A percentile compares a stretch with the other conserved stretches of the same genome.
phyloP scores from a whole-genome alignment of 2,797 vertebrate species.

The Dromococcyx pavoninus region DNA sequence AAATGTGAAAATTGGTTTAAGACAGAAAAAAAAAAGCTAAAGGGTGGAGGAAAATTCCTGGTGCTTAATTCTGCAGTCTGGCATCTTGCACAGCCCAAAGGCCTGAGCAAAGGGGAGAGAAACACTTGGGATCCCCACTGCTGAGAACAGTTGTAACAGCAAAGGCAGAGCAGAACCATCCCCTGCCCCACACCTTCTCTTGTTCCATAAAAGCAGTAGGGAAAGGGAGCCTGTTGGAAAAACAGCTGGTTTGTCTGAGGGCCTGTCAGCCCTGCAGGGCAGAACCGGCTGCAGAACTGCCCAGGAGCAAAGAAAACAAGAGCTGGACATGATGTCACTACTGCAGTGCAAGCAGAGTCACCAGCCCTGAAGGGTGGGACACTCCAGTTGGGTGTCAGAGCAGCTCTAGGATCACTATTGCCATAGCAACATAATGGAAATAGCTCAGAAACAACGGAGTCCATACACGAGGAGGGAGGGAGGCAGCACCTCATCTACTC shows the following conservation, averaged over 20 bases:
- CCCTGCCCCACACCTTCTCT: neutral
- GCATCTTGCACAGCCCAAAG: neutral
- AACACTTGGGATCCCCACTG: neutral
- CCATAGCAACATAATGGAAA: rapidly evolving
- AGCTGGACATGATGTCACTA: neutral
- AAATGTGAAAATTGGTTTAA: constrained; percentile 37
- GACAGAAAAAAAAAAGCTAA: neutral
- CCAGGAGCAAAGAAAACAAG: neutral
- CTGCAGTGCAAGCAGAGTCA: neutral
- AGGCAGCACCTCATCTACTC: neutral
- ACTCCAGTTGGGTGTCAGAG: neutral
- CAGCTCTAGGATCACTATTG: rapidly evolving
- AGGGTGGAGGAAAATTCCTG: constrained; percentile 20
- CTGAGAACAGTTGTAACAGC: neutral
- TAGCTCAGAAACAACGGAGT: neutral
- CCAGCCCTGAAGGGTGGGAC: neutral
- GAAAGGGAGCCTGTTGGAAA: neutral
- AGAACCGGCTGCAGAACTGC: neutral
- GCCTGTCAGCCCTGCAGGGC: neutral
- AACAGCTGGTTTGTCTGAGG: neutral
- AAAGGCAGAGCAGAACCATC: neutral
- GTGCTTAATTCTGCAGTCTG: neutral
- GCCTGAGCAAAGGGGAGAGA: neutral
- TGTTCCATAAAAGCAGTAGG: neutral
- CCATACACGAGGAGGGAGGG: neutral